A percentile compares a stretch with the other conserved stretches of the same genome.
Evolutionary conservation across 2,797 vertebrate species (phyloP).

Genomic region (Danio kyathit): DNA sequence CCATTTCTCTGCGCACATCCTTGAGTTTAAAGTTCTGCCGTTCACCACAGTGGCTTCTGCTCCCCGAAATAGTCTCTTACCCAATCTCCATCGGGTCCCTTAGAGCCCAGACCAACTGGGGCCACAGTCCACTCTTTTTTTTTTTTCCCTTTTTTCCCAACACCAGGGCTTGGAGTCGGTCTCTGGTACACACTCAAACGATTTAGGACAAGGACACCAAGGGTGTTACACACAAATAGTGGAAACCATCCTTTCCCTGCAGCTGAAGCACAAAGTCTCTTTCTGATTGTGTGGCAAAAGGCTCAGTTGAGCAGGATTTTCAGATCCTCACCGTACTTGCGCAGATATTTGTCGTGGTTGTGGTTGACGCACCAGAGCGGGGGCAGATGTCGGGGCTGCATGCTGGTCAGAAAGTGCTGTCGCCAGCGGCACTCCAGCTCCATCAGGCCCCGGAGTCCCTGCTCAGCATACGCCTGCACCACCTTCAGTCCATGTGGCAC

Average conservation of each 20-base stretch:
- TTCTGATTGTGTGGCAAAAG: neutral
- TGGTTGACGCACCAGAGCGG: slow-evolving; percentile 93
- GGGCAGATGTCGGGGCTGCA: slow-evolving; percentile 91
- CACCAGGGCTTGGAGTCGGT: slow-evolving; percentile 41
- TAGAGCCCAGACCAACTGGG: slow-evolving; percentile 36
- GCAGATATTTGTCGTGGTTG: slow-evolving; percentile 93
- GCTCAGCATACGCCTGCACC: slow-evolving; percentile 82
- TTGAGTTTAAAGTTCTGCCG: slow-evolving; percentile 15
- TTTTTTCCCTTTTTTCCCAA: neutral
- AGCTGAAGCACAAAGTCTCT: neutral
- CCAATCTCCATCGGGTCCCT: slow-evolving; percentile 30
- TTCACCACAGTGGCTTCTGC: slow-evolving; percentile 48
- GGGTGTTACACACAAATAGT: slow-evolving; percentile 16
- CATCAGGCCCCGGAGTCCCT: slow-evolving; percentile 89
- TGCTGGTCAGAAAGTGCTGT: slow-evolving; percentile 93
- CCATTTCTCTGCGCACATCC: slow-evolving; percentile 7
- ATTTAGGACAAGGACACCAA: slow-evolving; percentile 12
- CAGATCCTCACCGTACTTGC: slow-evolving; percentile 89
- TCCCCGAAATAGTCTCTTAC: slow-evolving; percentile 25
- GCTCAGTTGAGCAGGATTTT: slow-evolving; percentile 80
- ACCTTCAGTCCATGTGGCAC: slow-evolving; percentile 96
- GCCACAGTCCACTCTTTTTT: slow-evolving; percentile 13
- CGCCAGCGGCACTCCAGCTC: slow-evolving; percentile 93
- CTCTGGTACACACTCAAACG: slow-evolving; percentile 34
- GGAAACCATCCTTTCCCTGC: slow-evolving; percentile 21